These are phyloP conservation scores for Dioctria linearis DNA, from an alignment of 2,888 invertebrate species.

Conservation along the genomic window DNA sequence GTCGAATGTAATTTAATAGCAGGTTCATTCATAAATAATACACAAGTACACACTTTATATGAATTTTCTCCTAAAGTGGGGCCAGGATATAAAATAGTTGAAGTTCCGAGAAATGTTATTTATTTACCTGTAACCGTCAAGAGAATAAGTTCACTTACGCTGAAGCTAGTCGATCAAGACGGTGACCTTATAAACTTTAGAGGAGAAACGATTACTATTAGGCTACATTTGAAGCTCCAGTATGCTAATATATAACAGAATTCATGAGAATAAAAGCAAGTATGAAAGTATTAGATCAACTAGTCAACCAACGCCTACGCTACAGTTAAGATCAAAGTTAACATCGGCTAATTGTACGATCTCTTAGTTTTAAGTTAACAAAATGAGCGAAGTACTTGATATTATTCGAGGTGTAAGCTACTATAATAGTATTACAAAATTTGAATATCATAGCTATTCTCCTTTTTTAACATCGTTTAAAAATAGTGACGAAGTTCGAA, in stretches of 20 bases:
- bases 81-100: conserved; percentile 66
- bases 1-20: conserved; percentile 58
- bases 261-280: conserved; percentile 19
- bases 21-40: conserved; percentile 60
- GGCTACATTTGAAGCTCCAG: conserved; percentile 60
- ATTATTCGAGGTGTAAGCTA: too few species aligned
- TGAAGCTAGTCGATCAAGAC: too few species aligned
- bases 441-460: too few species aligned
- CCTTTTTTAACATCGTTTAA: too few species aligned
- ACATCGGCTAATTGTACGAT: conserved; percentile 55
- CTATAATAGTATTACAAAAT: too few species aligned
- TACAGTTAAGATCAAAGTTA: conserved; percentile 2
- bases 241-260: conserved; percentile 57
- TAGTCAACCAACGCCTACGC: not conserved
- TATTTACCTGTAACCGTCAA: too few species aligned
- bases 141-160: too few species aligned
- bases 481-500: too few species aligned
- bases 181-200: too few species aligned
- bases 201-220: conserved; percentile 65
- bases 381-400: too few species aligned
- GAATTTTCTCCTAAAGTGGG: conserved; percentile 64
- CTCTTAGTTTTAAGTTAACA: conserved; percentile 55
- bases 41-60: conserved; percentile 64
- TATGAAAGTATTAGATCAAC: not conserved
- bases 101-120: too few species aligned